Conservation (phyloP, 2,888 invertebrate species). For the Melipona bicolor region DNA sequence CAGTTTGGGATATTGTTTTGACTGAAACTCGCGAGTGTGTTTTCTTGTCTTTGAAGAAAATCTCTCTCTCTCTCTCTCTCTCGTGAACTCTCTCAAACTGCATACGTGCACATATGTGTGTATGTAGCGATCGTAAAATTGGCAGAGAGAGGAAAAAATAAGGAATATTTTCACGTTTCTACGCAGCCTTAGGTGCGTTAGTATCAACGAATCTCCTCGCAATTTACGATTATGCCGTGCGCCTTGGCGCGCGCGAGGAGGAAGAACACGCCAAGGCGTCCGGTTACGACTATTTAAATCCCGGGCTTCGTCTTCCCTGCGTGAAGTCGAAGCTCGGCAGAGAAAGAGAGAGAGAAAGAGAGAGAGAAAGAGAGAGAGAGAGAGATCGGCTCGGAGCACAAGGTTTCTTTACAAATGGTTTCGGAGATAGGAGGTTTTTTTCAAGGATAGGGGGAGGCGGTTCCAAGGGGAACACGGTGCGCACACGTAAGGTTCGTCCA, state of each 20-base stretch:
- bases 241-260: neutral
- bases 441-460: too few relatives aligned
- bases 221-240: neutral
- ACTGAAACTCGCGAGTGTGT: too few relatives aligned
- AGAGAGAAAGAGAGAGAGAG: too few relatives aligned
- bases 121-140: neutral
- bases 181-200: neutral
- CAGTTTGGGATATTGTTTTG: too few relatives aligned
- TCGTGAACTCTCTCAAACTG: too few relatives aligned
- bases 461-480: slow-evolving; percentile 8
- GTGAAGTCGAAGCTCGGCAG: too few relatives aligned
- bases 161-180: neutral
- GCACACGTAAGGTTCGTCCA: slow-evolving; percentile 47
- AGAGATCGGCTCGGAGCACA: neutral
- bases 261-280: neutral
- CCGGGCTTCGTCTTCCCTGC: neutral
- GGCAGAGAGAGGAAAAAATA: neutral
- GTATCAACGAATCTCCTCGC: neutral
- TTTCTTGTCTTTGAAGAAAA: too few relatives aligned
- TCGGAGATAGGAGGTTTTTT: neutral
- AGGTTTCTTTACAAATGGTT: slow-evolving; percentile 18
- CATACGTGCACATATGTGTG: neutral
- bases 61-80: too few relatives aligned
- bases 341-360: too few relatives aligned
- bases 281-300: neutral